Evolutionary conservation across 2,888 invertebrate genomes (phyloP).

Genomic region (Rhagium mordax): DNA sequence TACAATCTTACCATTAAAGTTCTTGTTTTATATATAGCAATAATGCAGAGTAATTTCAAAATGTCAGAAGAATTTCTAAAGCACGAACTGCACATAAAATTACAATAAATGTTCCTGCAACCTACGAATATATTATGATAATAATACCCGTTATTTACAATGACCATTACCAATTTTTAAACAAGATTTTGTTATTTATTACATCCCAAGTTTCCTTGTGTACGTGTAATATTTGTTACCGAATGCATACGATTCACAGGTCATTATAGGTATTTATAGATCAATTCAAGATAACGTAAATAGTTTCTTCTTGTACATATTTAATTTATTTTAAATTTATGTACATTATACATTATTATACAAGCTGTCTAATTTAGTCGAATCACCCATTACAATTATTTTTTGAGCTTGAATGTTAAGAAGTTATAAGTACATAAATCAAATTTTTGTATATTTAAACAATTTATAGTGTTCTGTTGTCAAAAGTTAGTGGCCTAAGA

Average conservation of each 20-base stretch:
- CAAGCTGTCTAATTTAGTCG: too few relatives aligned
- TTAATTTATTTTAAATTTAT: neutral
- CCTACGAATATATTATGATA: slow-evolving; percentile 31
- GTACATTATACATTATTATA: too few relatives aligned
- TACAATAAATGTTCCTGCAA: slow-evolving; percentile 36
- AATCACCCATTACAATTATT: too few relatives aligned
- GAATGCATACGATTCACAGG: neutral
- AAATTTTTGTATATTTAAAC: too few relatives aligned
- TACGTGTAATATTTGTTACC: neutral
- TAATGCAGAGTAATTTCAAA: slow-evolving; percentile 30
- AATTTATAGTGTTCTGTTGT: too few relatives aligned
- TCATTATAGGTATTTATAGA: neutral
- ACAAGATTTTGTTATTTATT: slow-evolving; percentile 19
- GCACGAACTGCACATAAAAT: slow-evolving; percentile 39
- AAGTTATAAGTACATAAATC: too few relatives aligned
- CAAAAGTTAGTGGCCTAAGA: too few relatives aligned
- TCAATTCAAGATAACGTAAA: neutral
- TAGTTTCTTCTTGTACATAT: neutral
- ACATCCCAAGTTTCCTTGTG: neutral
- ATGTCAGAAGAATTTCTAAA: slow-evolving; percentile 30
- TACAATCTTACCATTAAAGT: slow-evolving; percentile 26
- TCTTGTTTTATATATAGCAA: slow-evolving; percentile 33
- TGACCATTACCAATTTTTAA: slow-evolving; percentile 32
- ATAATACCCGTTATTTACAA: slow-evolving; percentile 25
- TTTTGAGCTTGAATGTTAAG: too few relatives aligned